Evolutionary conservation across 2,113 vertebrate genomes (phyloP), one percentile per base, ranked within the genome.

Genomic region (Gnathonemus echidnorhynchus): DNA sequence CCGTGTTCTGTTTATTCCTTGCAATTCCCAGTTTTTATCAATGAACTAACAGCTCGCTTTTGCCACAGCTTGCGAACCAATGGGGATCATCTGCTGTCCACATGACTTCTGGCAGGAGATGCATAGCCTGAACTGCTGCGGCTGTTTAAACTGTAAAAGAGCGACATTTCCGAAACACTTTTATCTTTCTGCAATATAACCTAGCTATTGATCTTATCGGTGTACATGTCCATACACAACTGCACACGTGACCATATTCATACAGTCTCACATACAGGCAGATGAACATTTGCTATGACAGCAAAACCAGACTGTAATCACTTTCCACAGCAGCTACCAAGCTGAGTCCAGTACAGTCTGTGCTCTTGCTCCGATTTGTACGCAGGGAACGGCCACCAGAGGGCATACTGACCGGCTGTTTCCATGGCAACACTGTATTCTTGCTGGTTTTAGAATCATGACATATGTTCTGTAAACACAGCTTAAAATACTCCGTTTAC

Each of bases 391-490:
- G 86, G 49, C 86, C 86, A 87, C 27, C 48, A 52, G 86, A 52
- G 48, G 86, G 86, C 49, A 19, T n/a, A 10, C 50, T 53, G 49
- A 21, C 86, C n/a, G 50, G 56, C 48, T 27, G 88, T 89, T 89
- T 89, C 88, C 88, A 89, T 89, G 88, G 88, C 70, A 74, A 89
- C 58, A 77, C 15, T 39, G 15, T 48, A 77, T 74, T 89, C 88
- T 50, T 39, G 48, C 46, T 80, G 66, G 66, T 52, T 89, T 80
- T 74, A 77, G 66, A 62, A 77, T 27, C 66, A 50, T 74, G 70
- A 89, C 48, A 35, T 50, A 77, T 52, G 66, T 48, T 80, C 49
- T 52, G 88, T 31, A 89, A 77, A 50, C 66, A 62, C 66, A 19
- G n/a, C 70, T 80, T 77, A 77, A 53, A 39, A 46, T 24, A 80